These are phyloP conservation scores for Achroia grisella DNA, from an alignment of 1,140 invertebrate species.

Conservation along the genomic window DNA sequence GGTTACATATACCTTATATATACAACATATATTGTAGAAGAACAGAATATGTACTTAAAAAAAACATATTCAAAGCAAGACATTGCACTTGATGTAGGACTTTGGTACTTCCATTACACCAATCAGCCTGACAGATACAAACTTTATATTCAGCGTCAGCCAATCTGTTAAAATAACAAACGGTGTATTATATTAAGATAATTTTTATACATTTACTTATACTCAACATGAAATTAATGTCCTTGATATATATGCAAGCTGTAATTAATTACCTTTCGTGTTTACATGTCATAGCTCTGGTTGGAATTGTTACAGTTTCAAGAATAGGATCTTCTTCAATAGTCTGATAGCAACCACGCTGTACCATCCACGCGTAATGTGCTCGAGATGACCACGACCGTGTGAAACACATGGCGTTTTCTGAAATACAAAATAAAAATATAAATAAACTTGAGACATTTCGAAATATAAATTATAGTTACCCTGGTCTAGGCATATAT, in stretches of 20 bases:
- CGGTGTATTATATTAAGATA: too few species aligned
- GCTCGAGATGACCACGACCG: slow-evolving; percentile 49
- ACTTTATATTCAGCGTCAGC: slow-evolving; percentile 53
- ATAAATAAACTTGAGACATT: background rate
- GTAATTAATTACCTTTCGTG: slow-evolving; percentile 33
- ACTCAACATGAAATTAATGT: too few species aligned
- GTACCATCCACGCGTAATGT: slow-evolving; percentile 55
- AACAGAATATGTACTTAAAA: slow-evolving; percentile 63
- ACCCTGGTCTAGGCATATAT: too few species aligned
- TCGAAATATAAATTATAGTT: too few species aligned
- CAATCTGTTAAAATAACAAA: slow-evolving; percentile 22
- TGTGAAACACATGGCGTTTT: slow-evolving; percentile 56
- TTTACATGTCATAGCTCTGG: slow-evolving; percentile 50
- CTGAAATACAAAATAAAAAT: slow-evolving; percentile 17
- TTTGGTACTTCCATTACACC: slow-evolving; percentile 33
- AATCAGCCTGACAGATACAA: slow-evolving; percentile 54
- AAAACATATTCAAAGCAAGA: slow-evolving; percentile 54
- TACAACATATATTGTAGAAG: slow-evolving; percentile 12
- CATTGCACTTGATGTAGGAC: slow-evolving; percentile 4
- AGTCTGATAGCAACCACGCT: slow-evolving; percentile 50
- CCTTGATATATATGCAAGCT: too few species aligned
- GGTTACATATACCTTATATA: too few species aligned
- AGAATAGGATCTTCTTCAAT: slow-evolving; percentile 26
- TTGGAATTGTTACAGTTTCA: slow-evolving; percentile 22
- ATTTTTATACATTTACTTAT: too few species aligned